phyloP scores from a whole-genome alignment of 2,888 invertebrate species.

The Autographa gamma region DNA sequence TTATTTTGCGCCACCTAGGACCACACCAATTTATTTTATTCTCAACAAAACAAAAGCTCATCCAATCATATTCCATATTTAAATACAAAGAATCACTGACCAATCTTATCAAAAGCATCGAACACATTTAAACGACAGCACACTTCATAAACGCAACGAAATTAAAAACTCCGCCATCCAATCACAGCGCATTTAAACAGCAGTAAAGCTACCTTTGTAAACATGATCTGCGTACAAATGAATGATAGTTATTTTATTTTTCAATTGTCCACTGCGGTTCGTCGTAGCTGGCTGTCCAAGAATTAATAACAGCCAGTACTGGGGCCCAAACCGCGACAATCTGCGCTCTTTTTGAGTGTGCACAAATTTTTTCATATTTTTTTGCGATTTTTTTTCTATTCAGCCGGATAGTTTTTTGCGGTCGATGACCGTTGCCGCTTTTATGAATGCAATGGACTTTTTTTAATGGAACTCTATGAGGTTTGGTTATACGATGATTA shows the following conservation, averaged over 20 bases:
- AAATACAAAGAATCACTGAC: neutral
- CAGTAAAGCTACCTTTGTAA: conserved; percentile 78
- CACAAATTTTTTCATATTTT: conserved; percentile 68
- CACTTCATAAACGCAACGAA: conserved; percentile 20
- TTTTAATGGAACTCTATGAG: conserved; percentile 65
- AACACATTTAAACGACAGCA: conserved; percentile 7
- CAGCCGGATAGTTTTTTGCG: conserved; percentile 86
- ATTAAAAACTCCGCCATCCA: conserved; percentile 18
- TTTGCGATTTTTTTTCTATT: conserved; percentile 79
- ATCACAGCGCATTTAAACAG: conserved; percentile 22
- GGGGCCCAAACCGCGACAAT: conserved; percentile 83
- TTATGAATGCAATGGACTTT: conserved; percentile 69
- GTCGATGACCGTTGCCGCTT: conserved; percentile 78
- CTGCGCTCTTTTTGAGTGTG: conserved; percentile 82
- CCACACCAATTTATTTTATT: neutral
- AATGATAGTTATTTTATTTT: conserved; percentile 88
- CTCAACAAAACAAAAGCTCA: neutral
- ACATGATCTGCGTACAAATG: conserved; percentile 79
- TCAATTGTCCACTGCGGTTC: conserved; percentile 83
- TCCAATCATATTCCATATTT: neutral
- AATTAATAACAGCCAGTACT: conserved; percentile 82
- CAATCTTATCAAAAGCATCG: conserved; percentile 2
- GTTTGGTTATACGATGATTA: conserved; percentile 47
- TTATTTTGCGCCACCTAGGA: too few species aligned
- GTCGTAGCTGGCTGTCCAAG: conserved; percentile 79